Conservation (phyloP, 2,797 vertebrate genomes). For the Takifugu rubripes region DNA sequence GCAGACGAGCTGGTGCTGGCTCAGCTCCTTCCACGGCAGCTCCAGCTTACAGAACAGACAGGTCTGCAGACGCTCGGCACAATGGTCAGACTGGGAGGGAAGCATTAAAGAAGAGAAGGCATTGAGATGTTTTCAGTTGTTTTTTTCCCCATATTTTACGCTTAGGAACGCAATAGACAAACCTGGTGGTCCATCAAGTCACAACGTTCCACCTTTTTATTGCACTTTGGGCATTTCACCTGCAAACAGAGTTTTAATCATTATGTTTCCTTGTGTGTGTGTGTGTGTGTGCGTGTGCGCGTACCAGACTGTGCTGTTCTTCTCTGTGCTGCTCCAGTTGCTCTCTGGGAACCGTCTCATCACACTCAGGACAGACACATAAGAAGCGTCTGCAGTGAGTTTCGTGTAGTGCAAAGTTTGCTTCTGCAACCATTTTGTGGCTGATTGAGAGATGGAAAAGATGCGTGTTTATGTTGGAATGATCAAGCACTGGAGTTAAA, state of each 20-base stretch:
- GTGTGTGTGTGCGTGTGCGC: neutral
- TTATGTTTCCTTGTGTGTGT: no score
- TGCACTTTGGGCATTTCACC: constrained; percentile 70
- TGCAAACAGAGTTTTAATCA: constrained; percentile 27
- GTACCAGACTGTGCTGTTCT: constrained; percentile 64
- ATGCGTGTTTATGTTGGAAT: no score
- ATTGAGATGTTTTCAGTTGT: neutral
- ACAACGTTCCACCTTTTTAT: constrained; percentile 60
- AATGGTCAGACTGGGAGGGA: constrained; percentile 64
- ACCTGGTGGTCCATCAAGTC: constrained; percentile 68
- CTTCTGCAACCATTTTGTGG: constrained; percentile 70
- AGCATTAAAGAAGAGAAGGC: neutral
- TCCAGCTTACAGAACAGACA: constrained; percentile 78
- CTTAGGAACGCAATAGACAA: neutral
- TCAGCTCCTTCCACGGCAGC: constrained; percentile 58
- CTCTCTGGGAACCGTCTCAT: constrained; percentile 62
- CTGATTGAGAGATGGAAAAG: constrained; percentile 50
- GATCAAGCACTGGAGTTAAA: no score
- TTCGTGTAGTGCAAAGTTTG: constrained; percentile 78
- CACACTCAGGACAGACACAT: constrained; percentile 72
- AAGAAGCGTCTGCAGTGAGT: constrained; percentile 78
- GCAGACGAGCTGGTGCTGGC: constrained; percentile 65
- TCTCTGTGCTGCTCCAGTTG: constrained; percentile 68
- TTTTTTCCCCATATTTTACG: no score
- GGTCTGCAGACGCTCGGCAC: constrained; percentile 44